These are phyloP conservation scores for Drosophila subobscura DNA, from an alignment of 1,140 invertebrate genomes.

Conservation along the genomic window DNA sequence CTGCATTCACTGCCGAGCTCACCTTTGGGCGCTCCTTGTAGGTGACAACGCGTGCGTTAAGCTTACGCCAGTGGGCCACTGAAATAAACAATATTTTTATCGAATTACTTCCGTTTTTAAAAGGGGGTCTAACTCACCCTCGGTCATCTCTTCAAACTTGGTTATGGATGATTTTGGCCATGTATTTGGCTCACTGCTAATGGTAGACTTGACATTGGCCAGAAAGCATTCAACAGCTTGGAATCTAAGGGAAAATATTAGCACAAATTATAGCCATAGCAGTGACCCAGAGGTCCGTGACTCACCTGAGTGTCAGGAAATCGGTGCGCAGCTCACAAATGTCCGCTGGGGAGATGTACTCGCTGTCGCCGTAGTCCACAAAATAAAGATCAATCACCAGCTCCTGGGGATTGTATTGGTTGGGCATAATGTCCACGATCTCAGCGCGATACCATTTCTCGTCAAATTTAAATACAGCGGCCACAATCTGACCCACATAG, in stretches of 20 bases:
- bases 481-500: constrained; percentile 89
- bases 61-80: constrained; percentile 87
- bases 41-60: constrained; percentile 88
- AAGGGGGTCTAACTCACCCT: constrained; percentile 72
- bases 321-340: constrained; percentile 89
- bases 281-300: background rate
- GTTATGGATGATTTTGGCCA: constrained; percentile 89
- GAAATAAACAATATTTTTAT: background rate
- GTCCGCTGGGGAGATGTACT: constrained; percentile 86
- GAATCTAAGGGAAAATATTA: constrained; percentile 61
- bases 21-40: constrained; percentile 85
- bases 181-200: constrained; percentile 66
- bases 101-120: background rate
- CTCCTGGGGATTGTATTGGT: constrained; percentile 85
- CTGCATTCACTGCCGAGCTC: constrained; percentile 59
- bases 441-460: constrained; percentile 88
- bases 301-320: constrained; percentile 87
- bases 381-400: constrained; percentile 88
- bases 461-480: constrained; percentile 90
- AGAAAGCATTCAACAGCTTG: constrained; percentile 93
- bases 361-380: constrained; percentile 92
- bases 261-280: background rate
- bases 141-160: constrained; percentile 88
- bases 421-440: constrained; percentile 86
- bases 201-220: constrained; percentile 87